These are phyloP conservation scores for Acomys russatus DNA, from an alignment of 2,797 vertebrate genomes.

Conservation along the genomic window DNA sequence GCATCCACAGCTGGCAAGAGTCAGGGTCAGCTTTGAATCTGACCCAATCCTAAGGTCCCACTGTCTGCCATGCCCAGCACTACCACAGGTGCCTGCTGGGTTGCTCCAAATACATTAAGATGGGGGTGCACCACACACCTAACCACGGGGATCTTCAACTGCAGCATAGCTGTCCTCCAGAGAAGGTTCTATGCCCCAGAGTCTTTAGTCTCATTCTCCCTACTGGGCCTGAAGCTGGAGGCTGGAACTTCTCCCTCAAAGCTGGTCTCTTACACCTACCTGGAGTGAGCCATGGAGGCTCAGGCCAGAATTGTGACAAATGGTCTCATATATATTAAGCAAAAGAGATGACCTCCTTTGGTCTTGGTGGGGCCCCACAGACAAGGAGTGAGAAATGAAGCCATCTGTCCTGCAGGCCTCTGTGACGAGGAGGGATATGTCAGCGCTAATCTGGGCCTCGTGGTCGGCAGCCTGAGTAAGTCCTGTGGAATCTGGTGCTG, in stretches of 20 bases:
- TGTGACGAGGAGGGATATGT: conserved; percentile 43
- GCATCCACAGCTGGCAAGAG: neutral
- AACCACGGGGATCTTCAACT: neutral
- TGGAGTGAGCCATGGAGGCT: neutral
- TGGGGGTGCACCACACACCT: neutral
- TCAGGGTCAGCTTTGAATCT: neutral
- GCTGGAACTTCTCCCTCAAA: accelerated
- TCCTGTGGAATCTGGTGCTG: neutral
- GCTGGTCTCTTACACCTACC: neutral
- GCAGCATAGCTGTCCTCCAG: neutral
- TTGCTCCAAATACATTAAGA: accelerated
- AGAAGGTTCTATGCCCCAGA: neutral
- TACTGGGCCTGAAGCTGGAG: neutral
- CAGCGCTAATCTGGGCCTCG: neutral
- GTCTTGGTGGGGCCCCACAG: conserved; percentile 37
- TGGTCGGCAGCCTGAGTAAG: neutral
- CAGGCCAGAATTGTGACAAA: conserved; percentile 70
- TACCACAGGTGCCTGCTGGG: neutral
- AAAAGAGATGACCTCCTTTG: neutral
- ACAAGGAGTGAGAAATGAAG: conserved; percentile 50
- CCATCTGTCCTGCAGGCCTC: neutral
- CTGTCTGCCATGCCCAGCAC: accelerated
- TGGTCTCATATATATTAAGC: conserved; percentile 63
- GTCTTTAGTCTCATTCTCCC: neutral
- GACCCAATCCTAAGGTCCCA: neutral